Base-by-base conservation (phyloP, 2,797 vertebrate genomes). In the Hyperoplus lanceolatus region DNA sequence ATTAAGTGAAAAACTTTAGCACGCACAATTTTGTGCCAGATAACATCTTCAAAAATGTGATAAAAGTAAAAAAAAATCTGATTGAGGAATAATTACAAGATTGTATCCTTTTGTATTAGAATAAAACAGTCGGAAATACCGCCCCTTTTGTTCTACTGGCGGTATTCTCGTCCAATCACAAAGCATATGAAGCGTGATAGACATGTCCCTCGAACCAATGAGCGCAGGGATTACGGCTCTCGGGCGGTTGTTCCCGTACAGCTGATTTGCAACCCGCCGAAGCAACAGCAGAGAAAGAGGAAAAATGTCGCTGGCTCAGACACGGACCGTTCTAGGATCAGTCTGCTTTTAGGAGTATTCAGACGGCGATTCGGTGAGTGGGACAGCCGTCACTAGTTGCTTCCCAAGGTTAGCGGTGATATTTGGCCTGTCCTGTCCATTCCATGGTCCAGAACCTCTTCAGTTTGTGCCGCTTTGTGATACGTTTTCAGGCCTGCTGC, bases 251-350 rank as follows among this genome's bases (percentile, higher is more conserved):
- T 75, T 72, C 66, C 55, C 36, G 42, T 76, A 83, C 36, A 81
- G 94, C 95, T 95, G 94, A 95, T 95, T 95, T 93, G 94, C 92
- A 94, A 95, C 92, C 95, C 88, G 95, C 93, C 81, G 91, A 88
- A 89, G 92, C 76, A 60, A 39, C 79, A 88, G 87, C 72, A 62
- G 82, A 81, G 93, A 93, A 87, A 95, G 91, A 94, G 93, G 75
- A 56, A 92, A 94, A 94, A 93, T 93, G 93, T 95, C 93, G 92
- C 69, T 88, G 59, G 21, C 64, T 54, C 80, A 73, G 72, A 77
- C 76, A 70, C 86, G 87, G 90, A 95, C 96, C 95, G 96, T 95
- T 96, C 96, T 82, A 95, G 96, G 96, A 96, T 96, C 96, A 96
- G 96, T 92, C 79, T 72, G 76, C 9, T 86, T 79, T 82, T 91